phyloP scores from a whole-genome alignment of 2,113 vertebrate genomes.

The Saccopteryx bilineata region DNA sequence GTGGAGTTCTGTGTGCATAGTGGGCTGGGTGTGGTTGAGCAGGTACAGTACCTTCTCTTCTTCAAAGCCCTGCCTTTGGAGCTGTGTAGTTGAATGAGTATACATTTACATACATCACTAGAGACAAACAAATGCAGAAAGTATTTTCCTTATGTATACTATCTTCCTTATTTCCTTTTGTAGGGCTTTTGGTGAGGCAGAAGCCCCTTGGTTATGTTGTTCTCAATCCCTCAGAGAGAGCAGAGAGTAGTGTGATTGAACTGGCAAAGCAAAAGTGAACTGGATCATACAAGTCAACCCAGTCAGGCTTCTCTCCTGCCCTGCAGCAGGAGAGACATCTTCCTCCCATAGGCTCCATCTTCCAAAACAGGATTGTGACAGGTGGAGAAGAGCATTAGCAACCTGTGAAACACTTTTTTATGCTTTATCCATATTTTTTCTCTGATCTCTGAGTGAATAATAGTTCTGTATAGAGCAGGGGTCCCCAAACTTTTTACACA shows the following conservation, averaged over 20 bases:
- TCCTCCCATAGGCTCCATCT: not conserved
- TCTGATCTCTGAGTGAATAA: not conserved
- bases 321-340: not conserved
- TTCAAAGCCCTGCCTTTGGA: not conserved
- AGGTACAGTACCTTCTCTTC: not conserved
- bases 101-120: not conserved
- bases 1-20: not conserved
- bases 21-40: not conserved
- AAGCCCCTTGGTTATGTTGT: not conserved
- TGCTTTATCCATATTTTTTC: not conserved
- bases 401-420: not conserved
- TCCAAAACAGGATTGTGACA: not conserved
- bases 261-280: not conserved
- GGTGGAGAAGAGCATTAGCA: not conserved
- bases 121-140: slow-evolving; percentile 9
- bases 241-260: slow-evolving; percentile 9
- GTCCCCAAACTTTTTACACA: too few species aligned
- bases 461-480: slow-evolving; percentile 14
- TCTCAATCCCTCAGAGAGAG: not conserved
- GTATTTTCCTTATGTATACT: not conserved
- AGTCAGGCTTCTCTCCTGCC: slow-evolving; percentile 21
- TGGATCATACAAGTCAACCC: not conserved
- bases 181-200: slow-evolving; percentile 10
- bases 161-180: not conserved
- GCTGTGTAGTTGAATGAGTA: not conserved